Evolutionary conservation across 1,140 invertebrate species (phyloP).

Genomic region (Panulirus ornatus): DNA sequence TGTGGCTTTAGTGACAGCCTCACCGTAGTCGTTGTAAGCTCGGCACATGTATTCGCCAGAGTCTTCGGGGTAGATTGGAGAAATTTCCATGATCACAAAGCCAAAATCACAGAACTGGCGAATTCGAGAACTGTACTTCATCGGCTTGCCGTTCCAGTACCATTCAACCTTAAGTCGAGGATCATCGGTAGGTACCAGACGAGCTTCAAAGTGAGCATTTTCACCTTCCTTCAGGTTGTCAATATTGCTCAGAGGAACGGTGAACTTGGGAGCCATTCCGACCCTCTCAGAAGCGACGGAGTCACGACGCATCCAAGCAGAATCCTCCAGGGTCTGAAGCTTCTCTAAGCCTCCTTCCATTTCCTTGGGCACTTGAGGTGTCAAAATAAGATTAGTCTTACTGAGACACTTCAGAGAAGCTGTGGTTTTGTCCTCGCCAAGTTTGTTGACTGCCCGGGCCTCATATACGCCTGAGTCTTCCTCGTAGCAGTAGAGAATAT

Average conservation of each 20-base stretch:
- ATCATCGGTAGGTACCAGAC: conserved; percentile 94
- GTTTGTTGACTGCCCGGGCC: conserved; percentile 93
- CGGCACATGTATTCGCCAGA: conserved; percentile 95
- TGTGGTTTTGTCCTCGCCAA: conserved; percentile 92
- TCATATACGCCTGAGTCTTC: conserved; percentile 97
- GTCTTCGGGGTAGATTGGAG: conserved; percentile 95
- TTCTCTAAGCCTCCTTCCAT: conserved; percentile 96
- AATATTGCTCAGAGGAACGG: conserved; percentile 91
- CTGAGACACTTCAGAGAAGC: conserved; percentile 91
- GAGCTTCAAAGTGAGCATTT: conserved; percentile 96
- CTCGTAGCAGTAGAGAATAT: conserved; percentile 97
- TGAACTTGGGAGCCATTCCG: conserved; percentile 93
- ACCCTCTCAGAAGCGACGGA: conserved; percentile 85
- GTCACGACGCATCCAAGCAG: conserved; percentile 85
- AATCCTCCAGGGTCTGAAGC: conserved; percentile 94
- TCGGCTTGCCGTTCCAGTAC: conserved; percentile 95
- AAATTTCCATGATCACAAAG: conserved; percentile 95
- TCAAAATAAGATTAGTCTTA: conserved; percentile 94
- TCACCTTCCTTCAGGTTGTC: conserved; percentile 92
- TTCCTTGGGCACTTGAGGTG: conserved; percentile 94
- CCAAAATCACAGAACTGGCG: conserved; percentile 97
- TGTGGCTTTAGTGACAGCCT: conserved; percentile 93
- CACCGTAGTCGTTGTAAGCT: conserved; percentile 92
- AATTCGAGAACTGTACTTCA: conserved; percentile 93
- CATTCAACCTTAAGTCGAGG: conserved; percentile 95